These are phyloP conservation scores for Saguinus imperator DNA, from an alignment of 2,113 vertebrate genomes.

Conservation along the genomic window DNA sequence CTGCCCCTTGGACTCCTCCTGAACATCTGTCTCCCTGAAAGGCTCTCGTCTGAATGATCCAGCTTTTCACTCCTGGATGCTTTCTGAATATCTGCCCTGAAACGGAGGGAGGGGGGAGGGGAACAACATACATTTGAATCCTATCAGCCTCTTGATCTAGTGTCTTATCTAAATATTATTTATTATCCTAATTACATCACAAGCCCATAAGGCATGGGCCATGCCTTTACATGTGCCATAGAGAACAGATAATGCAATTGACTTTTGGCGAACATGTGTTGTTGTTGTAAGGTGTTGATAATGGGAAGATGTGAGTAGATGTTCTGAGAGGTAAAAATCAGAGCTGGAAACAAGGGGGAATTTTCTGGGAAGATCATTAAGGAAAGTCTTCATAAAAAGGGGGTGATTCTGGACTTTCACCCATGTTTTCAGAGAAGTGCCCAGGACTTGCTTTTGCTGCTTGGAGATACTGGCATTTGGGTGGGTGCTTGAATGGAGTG, in stretches of 20 bases:
- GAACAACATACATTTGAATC: not conserved
- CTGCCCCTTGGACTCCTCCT: not conserved
- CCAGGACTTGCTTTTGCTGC: not conserved
- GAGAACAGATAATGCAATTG: conserved; percentile 38
- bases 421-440: not conserved
- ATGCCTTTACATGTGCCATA: conserved; percentile 48
- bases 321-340: not conserved
- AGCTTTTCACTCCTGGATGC: not conserved
- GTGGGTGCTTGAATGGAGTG: not conserved
- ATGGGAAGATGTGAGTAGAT: conserved; percentile 29
- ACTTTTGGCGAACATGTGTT: not conserved
- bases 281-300: not conserved
- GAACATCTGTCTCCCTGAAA: not conserved
- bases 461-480: not conserved
- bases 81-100: conserved; percentile 21
- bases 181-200: conserved; percentile 62
- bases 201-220: conserved; percentile 44
- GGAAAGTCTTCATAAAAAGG: not conserved
- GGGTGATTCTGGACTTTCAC: not conserved
- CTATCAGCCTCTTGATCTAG: conserved; percentile 52
- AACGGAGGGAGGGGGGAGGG: not conserved
- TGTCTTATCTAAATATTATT: conserved; percentile 65
- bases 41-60: not conserved
- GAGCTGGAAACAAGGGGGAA: not conserved
- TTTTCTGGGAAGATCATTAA: not conserved